Evolutionary conservation across 2,888 invertebrate species (phyloP).

Genomic region (Electrophaes corylata): DNA sequence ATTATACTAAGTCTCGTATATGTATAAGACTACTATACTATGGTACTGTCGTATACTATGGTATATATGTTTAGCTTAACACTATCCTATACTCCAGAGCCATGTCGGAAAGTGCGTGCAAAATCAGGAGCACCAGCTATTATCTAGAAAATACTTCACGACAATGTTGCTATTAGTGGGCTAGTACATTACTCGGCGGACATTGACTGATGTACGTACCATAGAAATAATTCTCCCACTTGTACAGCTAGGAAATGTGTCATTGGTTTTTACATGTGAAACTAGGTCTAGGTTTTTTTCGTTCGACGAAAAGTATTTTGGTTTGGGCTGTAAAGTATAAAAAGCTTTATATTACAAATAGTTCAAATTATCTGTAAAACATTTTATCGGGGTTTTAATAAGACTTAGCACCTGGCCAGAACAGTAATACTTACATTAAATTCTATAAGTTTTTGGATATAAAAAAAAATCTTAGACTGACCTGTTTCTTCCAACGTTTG

Average conservation of each 20-base stretch:
- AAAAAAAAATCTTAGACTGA: slow-evolving; percentile 17
- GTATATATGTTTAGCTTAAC: too few species aligned
- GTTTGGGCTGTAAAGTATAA: slow-evolving; percentile 1
- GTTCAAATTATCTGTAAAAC: too few species aligned
- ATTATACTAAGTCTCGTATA: too few species aligned
- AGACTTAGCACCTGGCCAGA: background rate
- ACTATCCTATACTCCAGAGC: too few species aligned
- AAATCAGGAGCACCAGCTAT: too few species aligned
- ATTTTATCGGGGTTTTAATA: too few species aligned
- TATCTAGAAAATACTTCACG: slow-evolving; percentile 27
- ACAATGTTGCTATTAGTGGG: slow-evolving; percentile 41
- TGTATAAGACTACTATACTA: too few species aligned
- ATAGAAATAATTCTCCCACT: slow-evolving; percentile 26
- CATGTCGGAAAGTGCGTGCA: background rate
- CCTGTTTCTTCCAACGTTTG: slow-evolving; percentile 18
- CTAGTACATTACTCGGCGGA: slow-evolving; percentile 35
- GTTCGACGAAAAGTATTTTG: slow-evolving; percentile 16
- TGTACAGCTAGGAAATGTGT: slow-evolving; percentile 26
- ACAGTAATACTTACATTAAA: background rate
- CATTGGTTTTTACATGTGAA: slow-evolving; percentile 31
- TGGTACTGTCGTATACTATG: too few species aligned
- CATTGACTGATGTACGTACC: slow-evolving; percentile 33
- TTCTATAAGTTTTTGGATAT: background rate
- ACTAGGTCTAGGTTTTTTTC: slow-evolving; percentile 31
- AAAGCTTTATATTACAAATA: background rate